Base-by-base conservation (phyloP, 2,888 invertebrate species). In the Epistrophe eligans region DNA sequence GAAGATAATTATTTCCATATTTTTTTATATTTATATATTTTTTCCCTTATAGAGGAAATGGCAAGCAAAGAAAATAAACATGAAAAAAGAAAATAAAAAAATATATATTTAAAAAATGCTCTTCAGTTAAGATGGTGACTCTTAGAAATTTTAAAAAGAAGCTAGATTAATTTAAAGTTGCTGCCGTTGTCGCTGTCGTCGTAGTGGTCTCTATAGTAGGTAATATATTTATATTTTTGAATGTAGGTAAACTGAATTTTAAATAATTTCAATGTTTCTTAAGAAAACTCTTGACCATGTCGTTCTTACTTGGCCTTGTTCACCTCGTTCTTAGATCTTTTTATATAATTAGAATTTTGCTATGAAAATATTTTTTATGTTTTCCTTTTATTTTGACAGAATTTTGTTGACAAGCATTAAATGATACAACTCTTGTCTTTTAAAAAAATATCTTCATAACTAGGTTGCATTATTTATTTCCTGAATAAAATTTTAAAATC, bases 281-380 rank as follows among this genome's bases (percentile, higher is more conserved):
- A 2, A 55, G 28, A 2, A n/a, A 35, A 35, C 35, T 58, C 57
- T 35, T 58, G 57, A 58, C 57, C 57, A 58, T 58, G 57, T 35
- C 35, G 11, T 52, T 7, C 35, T 17, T 35, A n/a, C 6, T 58
- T 35, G 35, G 17, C 17, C 32, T 57, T 57, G 10, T 35, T 5
- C 2, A 35, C 0, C 24, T 58, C n/a, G 24, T 55, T 28, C 8
- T 55, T 28, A 7, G 6, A 24, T 28, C 15, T 55, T 28, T 3
- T 55, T 15, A 3, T n/a, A 8, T 19, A 0, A 6, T 52, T 52
- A 7, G 0, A 50, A 50, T 7, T 8, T n/a, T 1, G 1, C 11
- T 4, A 4, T 6, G 7, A 32, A 32, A 32, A 32, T 40, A 11
- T 4, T 40, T 10, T 48, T 48, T 48, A 11, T 11, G 10, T 19